Evolutionary conservation across 2,888 invertebrate genomes (phyloP).

Genomic region (Serripes groenlandicus): DNA sequence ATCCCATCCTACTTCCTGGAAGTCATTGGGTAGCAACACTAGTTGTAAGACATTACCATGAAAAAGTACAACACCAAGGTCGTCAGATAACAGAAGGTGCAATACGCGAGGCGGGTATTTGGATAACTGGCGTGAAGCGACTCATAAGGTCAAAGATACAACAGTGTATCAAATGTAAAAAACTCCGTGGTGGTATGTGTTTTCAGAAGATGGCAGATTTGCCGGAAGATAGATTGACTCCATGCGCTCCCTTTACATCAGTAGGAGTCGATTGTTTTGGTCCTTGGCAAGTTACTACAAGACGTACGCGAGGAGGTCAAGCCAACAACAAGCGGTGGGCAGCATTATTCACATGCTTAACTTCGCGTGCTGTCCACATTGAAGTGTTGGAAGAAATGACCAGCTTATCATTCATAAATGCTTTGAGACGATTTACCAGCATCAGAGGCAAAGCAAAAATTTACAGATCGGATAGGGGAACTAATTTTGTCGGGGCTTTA

Average conservation of each 20-base stretch:
- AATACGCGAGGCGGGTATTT: not conserved
- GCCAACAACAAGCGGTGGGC: slow-evolving; percentile 47
- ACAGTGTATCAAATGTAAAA: slow-evolving; percentile 14
- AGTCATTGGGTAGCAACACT: not conserved
- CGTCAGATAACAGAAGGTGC: not conserved
- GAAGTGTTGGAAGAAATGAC: slow-evolving; percentile 46
- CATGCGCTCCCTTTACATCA: slow-evolving; percentile 37
- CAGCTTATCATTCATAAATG: slow-evolving; percentile 49
- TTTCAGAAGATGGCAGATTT: slow-evolving; percentile 43
- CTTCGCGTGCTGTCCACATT: slow-evolving; percentile 37
- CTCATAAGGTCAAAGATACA: not conserved
- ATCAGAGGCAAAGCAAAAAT: slow-evolving; percentile 31
- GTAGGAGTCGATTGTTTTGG: slow-evolving; percentile 87
- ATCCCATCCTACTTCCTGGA: not conserved
- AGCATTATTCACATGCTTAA: slow-evolving; percentile 49
- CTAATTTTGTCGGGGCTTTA: slow-evolving; percentile 39
- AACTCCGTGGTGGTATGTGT: not conserved
- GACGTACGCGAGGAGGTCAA: slow-evolving; percentile 40
- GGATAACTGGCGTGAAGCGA: not conserved
- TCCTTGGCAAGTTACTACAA: slow-evolving; percentile 36
- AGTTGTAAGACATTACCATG: not conserved
- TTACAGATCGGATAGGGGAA: slow-evolving; percentile 39
- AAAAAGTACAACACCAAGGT: not conserved
- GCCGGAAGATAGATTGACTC: slow-evolving; percentile 27
- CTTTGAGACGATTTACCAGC: slow-evolving; percentile 28